Percentiles rank a stretch among this genome's conserved stretches.
These are phyloP conservation scores for Hypena proboscidalis DNA, from an alignment of 2,888 invertebrate species.

Conservation along the genomic window DNA sequence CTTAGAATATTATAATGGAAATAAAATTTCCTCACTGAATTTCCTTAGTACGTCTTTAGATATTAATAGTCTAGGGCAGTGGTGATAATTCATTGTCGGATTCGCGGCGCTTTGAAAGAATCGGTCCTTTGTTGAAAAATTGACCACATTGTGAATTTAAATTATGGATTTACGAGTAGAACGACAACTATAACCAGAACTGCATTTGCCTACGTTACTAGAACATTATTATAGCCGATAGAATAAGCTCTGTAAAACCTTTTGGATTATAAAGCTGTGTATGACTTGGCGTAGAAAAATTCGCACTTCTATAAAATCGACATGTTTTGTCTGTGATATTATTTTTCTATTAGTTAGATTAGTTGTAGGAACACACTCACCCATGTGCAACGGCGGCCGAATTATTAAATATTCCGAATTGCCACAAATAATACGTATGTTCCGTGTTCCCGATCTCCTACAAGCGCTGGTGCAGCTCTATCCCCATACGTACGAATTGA, in stretches of 20 bases:
- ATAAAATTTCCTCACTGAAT: conserved; percentile 33
- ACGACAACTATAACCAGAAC: conserved; percentile 54
- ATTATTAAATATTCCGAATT: conserved; percentile 26
- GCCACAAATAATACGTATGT: conserved; percentile 10
- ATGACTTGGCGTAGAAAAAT: conserved; percentile 29
- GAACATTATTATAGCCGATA: conserved; percentile 12
- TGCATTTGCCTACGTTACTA: conserved; percentile 21
- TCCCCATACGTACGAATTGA: background rate
- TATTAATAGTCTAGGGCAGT: conserved; percentile 33
- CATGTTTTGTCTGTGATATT: conserved; percentile 46
- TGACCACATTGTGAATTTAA: conserved; percentile 44
- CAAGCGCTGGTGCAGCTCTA: conserved; percentile 16
- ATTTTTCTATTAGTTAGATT: conserved; percentile 47
- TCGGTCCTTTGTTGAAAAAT: conserved; percentile 36
- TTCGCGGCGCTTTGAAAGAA: conserved; percentile 24
- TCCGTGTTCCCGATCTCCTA: background rate
- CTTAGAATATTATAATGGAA: conserved; percentile 39
- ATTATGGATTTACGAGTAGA: conserved; percentile 36
- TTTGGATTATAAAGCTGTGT: conserved; percentile 17
- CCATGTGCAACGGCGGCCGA: conserved; percentile 25
- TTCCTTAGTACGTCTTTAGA: conserved; percentile 39
- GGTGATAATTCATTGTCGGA: conserved; percentile 25
- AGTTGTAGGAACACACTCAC: conserved; percentile 39
- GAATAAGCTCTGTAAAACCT: conserved; percentile 22
- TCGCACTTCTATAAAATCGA: conserved; percentile 44